Percentiles rank a stretch among this genome's conserved stretches.
These are phyloP conservation scores for Ploceus nigricollis DNA, from an alignment of 2,113 vertebrate genomes.

Conservation along the genomic window DNA sequence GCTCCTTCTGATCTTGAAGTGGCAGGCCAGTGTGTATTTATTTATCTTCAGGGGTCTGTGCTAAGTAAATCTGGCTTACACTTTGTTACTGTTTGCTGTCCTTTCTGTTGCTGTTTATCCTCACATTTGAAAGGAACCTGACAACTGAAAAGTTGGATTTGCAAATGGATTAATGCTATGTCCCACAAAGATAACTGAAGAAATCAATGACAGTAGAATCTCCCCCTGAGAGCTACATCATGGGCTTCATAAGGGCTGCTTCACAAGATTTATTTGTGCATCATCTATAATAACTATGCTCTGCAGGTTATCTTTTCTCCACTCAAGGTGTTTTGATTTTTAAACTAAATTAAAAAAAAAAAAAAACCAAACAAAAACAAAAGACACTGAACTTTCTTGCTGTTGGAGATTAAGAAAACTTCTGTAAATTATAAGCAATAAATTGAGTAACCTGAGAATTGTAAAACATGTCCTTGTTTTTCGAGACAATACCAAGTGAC, in stretches of 20 bases:
- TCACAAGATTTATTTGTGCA: background rate
- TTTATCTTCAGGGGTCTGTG: background rate
- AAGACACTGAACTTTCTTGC: background rate
- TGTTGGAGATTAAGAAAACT: background rate
- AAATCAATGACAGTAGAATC: background rate
- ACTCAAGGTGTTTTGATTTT: background rate
- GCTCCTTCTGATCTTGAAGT: background rate
- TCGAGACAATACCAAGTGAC: background rate
- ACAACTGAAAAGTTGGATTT: background rate
- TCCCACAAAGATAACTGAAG: slow-evolving; percentile 10
- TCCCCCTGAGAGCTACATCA: background rate
- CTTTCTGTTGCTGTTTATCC: slow-evolving; percentile 23
- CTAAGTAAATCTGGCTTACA: slow-evolving; percentile 6
- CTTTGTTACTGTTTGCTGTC: slow-evolving; percentile 6
- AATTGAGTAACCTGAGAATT: background rate
- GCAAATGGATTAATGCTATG: slow-evolving; percentile 20
- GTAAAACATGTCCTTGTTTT: background rate
- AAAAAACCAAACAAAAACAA: no score
- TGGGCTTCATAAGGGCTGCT: background rate
- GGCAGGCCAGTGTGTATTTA: background rate
- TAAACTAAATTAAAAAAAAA: background rate
- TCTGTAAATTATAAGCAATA: background rate
- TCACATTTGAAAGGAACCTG: slow-evolving; percentile 12
- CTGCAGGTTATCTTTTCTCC: background rate
- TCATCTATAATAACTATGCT: background rate